Conservation (phyloP, 1,140 invertebrate species). For the Drosophila mojavensis region DNA sequence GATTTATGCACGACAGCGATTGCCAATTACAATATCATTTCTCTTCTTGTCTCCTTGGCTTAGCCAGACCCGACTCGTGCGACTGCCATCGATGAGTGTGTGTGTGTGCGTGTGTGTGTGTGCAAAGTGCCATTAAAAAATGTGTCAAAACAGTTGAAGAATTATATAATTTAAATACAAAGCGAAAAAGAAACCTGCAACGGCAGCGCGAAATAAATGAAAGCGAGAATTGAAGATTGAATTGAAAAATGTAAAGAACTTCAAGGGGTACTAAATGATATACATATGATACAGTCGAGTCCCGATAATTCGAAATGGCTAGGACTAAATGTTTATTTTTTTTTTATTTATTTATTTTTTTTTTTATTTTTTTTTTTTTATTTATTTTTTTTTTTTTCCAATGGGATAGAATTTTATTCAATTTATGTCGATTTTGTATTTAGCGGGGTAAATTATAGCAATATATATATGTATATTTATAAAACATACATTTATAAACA, state of each 20-base stretch:
- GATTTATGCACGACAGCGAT: conserved; percentile 80
- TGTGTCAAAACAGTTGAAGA: conserved; percentile 78
- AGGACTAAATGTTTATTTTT: no score
- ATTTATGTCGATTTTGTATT: no score
- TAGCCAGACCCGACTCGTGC: conserved; percentile 42
- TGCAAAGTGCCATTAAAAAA: conserved; percentile 74
- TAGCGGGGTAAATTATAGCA: no score
- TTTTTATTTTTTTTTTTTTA: no score
- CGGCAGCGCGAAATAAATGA: conserved; percentile 11
- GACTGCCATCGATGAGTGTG: conserved; percentile 16
- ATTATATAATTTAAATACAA: conserved; percentile 70
- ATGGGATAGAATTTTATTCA: no score
- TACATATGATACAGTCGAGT: neutral
- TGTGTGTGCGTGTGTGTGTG: conserved; percentile 43
- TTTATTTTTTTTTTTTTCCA: no score
- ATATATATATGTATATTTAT: no score
- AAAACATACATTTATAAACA: no score
- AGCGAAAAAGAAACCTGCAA: neutral
- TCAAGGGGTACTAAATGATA: neutral
- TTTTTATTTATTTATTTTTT: no score
- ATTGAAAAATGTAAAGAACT: neutral
- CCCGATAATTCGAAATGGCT: no score
- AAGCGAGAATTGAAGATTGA: neutral
- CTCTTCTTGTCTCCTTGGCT: conserved; percentile 66
- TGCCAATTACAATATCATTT: conserved; percentile 82